A percentile compares a stretch with the other conserved stretches of the same genome.
phyloP scores from a whole-genome alignment of 2,797 vertebrate species.

The Chlorospingus semifuscus region DNA sequence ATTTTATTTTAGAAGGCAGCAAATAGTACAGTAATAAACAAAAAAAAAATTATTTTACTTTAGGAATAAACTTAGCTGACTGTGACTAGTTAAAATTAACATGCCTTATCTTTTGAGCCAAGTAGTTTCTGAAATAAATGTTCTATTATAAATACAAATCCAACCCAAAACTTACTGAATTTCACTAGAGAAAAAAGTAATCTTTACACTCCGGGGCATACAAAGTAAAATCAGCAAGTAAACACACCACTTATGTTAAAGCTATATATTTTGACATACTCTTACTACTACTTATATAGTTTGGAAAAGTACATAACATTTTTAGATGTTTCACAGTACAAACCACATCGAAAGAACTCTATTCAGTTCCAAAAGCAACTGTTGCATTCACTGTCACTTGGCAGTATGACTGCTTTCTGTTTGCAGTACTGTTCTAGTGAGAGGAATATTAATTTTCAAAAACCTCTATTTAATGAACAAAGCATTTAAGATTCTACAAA shows the following conservation, averaged over 20 bases:
- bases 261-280: not conserved
- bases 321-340: not conserved
- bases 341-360: not conserved
- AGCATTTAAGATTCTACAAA: not conserved
- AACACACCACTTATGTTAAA: not conserved
- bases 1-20: no score
- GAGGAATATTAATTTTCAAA: conserved; percentile 38
- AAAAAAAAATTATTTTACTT: not conserved
- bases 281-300: not conserved
- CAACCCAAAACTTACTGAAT: not conserved
- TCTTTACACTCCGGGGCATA: not conserved
- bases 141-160: not conserved
- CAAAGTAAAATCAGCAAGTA: not conserved
- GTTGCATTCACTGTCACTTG: conserved; percentile 2
- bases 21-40: not conserved
- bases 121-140: not conserved
- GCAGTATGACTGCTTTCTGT: not conserved
- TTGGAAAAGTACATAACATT: not conserved
- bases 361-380: not conserved
- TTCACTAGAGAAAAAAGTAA: not conserved
- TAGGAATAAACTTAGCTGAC: not conserved
- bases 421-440: conserved; percentile 5
- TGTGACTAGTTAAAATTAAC: not conserved
- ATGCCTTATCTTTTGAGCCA: not conserved
- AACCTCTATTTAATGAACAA: not conserved